Conservation (phyloP, 2,888 invertebrate species). For the Cryptus armator region DNA sequence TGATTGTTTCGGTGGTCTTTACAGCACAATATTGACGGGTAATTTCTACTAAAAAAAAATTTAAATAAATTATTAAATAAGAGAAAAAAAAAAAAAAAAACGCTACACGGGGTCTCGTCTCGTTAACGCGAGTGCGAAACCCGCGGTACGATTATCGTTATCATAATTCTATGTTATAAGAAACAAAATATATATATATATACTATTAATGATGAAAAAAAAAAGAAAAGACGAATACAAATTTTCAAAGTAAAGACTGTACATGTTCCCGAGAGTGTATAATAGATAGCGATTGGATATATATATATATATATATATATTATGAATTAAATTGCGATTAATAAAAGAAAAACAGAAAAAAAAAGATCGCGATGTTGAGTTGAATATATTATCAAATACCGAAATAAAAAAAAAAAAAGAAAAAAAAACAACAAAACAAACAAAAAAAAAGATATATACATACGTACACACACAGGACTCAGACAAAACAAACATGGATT, state of each 20-base stretch:
- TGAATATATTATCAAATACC: slow-evolving; percentile 51
- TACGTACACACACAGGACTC: slow-evolving; percentile 44
- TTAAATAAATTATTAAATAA: neutral
- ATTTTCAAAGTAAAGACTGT: slow-evolving; percentile 78
- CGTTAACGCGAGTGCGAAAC: slow-evolving; percentile 22
- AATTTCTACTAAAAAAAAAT: slow-evolving; percentile 73
- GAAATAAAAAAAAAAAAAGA: slow-evolving; percentile 42
- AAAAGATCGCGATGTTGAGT: slow-evolving; percentile 42
- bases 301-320: slow-evolving; percentile 60
- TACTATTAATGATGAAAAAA: slow-evolving; percentile 43
- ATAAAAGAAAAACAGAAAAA: slow-evolving; percentile 46
- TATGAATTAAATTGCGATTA: slow-evolving; percentile 57
- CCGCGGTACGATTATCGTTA: slow-evolving; percentile 59
- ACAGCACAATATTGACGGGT: slow-evolving; percentile 79
- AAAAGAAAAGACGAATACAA: slow-evolving; percentile 54
- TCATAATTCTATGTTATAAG: slow-evolving; percentile 45
- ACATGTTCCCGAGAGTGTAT: slow-evolving; percentile 79
- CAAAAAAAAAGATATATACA: slow-evolving; percentile 55
- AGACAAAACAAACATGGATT: slow-evolving; percentile 71
- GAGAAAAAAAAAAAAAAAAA: neutral
- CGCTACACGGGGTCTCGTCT: slow-evolving; percentile 36
- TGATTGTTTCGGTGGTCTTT: slow-evolving; percentile 75
- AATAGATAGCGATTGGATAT: slow-evolving; percentile 68
- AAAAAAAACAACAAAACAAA: slow-evolving; percentile 11
- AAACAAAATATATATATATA: slow-evolving; percentile 23